Conservation (phyloP, 2,113 vertebrate genomes). For the Panthera tigris region DNA sequence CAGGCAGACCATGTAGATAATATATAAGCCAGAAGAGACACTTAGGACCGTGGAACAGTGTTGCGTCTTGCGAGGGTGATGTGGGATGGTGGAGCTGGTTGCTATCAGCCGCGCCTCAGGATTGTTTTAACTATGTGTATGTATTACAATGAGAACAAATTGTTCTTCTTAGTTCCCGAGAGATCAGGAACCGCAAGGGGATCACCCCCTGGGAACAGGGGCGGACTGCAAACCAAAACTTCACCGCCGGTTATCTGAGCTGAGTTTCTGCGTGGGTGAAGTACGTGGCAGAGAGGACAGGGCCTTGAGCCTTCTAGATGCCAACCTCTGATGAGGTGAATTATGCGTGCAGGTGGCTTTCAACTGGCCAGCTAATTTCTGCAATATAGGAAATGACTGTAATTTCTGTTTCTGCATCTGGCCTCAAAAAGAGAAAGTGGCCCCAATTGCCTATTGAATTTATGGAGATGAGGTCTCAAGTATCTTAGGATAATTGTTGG, state of each 20-base stretch:
- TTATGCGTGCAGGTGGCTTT: slow-evolving; percentile 81
- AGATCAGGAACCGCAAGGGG: not conserved
- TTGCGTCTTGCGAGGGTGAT: not conserved
- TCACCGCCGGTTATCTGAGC: slow-evolving; percentile 39
- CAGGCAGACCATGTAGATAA: not conserved
- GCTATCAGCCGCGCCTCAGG: not conserved
- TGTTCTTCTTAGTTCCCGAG: not conserved
- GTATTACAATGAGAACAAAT: not conserved
- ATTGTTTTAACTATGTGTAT: not conserved
- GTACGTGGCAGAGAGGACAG: slow-evolving; percentile 20
- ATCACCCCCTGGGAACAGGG: not conserved
- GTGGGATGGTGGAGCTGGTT: not conserved
- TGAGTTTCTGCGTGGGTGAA: not conserved
- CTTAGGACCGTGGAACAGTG: not conserved
- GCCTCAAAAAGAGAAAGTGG: slow-evolving; percentile 78
- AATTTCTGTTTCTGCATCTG: slow-evolving; percentile 81
- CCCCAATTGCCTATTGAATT: slow-evolving; percentile 81
- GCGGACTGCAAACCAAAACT: not conserved
- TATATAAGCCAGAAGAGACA: slow-evolving; percentile 30
- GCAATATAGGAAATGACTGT: slow-evolving; percentile 81
- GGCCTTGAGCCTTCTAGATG: slow-evolving; percentile 54
- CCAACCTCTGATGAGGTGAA: slow-evolving; percentile 72
- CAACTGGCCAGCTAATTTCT: slow-evolving; percentile 81
- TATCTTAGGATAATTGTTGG: slow-evolving; percentile 80
- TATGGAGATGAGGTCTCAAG: slow-evolving; percentile 82